Evolutionary conservation across 1,140 invertebrate species (phyloP), one percentile per base, ranked within the genome.

Genomic region (Cydia fagiglandana): DNA sequence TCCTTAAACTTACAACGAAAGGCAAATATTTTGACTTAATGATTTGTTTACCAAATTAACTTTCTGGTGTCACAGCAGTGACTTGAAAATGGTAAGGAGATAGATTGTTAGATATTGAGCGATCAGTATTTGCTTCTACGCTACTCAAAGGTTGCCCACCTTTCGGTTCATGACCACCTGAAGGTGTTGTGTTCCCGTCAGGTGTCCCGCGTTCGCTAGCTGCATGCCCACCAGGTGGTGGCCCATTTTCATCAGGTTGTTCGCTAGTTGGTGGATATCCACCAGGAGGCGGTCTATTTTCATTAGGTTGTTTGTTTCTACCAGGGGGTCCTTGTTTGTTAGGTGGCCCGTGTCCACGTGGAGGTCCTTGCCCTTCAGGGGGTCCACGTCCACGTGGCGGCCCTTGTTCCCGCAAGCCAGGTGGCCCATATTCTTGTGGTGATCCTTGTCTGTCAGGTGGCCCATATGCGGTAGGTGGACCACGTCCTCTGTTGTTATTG

Each of bases 21-120:
- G 10, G 45, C 12, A 47, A 47, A 47, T 47, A 15, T 13, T 47
- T 15, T 47, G 4, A 47, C 2, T 12, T 47, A 47, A 47, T 47
- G 45, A 47, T 47, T 47, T 47, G 45, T 47, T 47, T 47, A 61
- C 24, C 28, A 30, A 38, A 28, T 70, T 41, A 70, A n/a, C 66
- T 41, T 70, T 70, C 66, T 38, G 66, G 66, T 0, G 66, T 70
- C 34, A 70, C 66, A 10, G 66, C 4, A 10, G 34, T 7, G 1
- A 70, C 66, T 70, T 70, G 66, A 30, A 12, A 70, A 70, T 10
- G 9, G 4, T 10, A 5, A 38, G 66, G 34, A 15, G 66, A 15
- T 70, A n/a, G 66, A 7, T 38, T n/a, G 0, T 17, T 41, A 41
- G 20, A n/a, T 4, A 38, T 41, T 3, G 66, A 41, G 4, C 9